Evolutionary conservation across 2,113 vertebrate species (phyloP), one percentile per base, ranked within the genome.

Genomic region (Benitochromis conjunctus): DNA sequence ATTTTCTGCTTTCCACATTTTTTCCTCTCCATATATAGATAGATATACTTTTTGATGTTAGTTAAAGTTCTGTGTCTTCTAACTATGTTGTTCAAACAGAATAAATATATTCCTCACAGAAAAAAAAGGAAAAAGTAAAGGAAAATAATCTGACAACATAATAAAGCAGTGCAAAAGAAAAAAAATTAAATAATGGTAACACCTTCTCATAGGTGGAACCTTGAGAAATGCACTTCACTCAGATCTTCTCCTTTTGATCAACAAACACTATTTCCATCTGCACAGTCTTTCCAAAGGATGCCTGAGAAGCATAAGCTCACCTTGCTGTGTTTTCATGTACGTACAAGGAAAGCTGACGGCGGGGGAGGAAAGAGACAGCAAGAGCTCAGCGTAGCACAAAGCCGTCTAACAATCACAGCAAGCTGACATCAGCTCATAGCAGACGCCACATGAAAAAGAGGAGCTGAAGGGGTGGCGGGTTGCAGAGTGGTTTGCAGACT

Each of bases 191-290:
- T 60, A 62, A 19, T 0, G 3, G 58, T 62, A n/a, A 36, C 1
- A 6, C 60, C n/a, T 36, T 64, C 1, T 64, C 18, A 12, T 36
- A 36, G 36, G 60, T 64, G 60, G 60, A 64, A n/a, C 31, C 31
- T 36, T 36, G 60, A 0, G 31, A 36, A 64, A 36, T 1, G 36
- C 5, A 3, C 6, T 36, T 64, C 31, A 64, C 18, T 36, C 60
- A n/a, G 1, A 36, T n/a, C 0, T 6, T 36, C 31, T 64, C 18
- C 0, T 60, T n/a, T 64, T 36, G 8, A 64, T 12, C 31, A n/a
- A 36, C 12, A 36, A n/a, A 11, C 18, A 36, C 31, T n/a, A 36
- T 36, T 64, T 64, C 36, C 9, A 62, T 36, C 16, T 62, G 9
- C 58, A 62, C 9, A n/a, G 58, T 9, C 34, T 19, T 53, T 53